Base-by-base conservation (phyloP, 2,113 vertebrate species). In the Sialia sialis region DNA sequence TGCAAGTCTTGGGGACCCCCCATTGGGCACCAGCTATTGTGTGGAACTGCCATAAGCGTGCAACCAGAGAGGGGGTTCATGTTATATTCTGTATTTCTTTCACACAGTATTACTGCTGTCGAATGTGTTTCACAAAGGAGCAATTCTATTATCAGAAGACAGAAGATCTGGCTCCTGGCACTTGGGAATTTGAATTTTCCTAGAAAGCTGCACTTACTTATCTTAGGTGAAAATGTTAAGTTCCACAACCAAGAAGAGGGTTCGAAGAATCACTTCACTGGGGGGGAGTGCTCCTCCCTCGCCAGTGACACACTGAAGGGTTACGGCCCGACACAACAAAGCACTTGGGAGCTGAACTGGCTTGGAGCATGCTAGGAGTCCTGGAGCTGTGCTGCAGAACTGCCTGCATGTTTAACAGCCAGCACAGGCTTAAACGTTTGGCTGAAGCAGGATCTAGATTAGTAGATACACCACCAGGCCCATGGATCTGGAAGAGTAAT, bases 1-100 rank as follows among this genome's bases (percentile, higher is more conserved):
- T 99, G 99, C 99, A 99, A 99, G 99, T 99, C 99, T 99, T 98
- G 97, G 99, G 98, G 98, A 98, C 98, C 98, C 98, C 90, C 97
- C 98, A 81, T 97, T 98, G 98, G 98, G 98, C 98, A 97, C 98
- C 98, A 98, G 97, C 98, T 98, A 98, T 97, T 96, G 97, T 98
- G 98, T 98, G 98, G 98, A 98, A 98, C 98, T 98, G 98, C 98
- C 97, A 95, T 97, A 98, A 98, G 98, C 98, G 97, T 98, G 98
- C 98, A 98, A 98, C 98, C 97, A 97, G 97, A 97, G 97, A 98
- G 98, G 98, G 98, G 97, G 97, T 97, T 98, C 97, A 96, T 97
- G 97, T 98, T 98, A 98, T 97, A 98, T 97, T 97, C 96, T 98
- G 96, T 95, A 97, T 98, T 98, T 98, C 97, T 97, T 97, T 98